Base-by-base conservation (phyloP, 2,797 vertebrate species). In the Macrochelys suwanniensis region DNA sequence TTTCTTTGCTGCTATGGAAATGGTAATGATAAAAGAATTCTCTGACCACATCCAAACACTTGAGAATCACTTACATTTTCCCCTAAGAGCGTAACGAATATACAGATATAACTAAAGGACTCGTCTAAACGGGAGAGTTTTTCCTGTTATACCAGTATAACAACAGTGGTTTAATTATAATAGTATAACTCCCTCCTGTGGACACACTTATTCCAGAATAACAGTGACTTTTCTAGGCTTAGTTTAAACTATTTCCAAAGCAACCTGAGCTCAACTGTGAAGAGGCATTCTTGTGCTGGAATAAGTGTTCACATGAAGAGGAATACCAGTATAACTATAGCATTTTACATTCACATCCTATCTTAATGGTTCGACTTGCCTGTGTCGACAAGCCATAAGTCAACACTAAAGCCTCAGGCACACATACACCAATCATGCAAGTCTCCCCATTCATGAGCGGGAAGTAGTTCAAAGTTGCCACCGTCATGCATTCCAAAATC, bases 1-100 rank as follows among this genome's bases (percentile, higher is more conserved):
- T 53, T 54, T 85, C 82, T 45, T 89, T 54, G 53, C 85, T 77
- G 7, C 47, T n/a, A 83, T 65, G 82, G 87, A 94, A 92, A 82
- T 61, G 37, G 90, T 82, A 85, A 84, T 84, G 47, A 88, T 5
- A 89, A 31, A 50, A 45, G 13, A 7, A 54, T 57, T 47, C 90
- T 82, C 82, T 50, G 65, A 88, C 81, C 45, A 84, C 78, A 59
- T 21, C 11, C 79, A 68, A 86, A 89, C 11, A 0, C 78, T 50
- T 54, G 9, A 49, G 81, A 21, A 78, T 16, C 2, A 2, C 28
- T 61, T 45, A 65, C 5, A 1, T 77, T 68, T 84, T 51, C 76
- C 76, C 87, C 7, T 13, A 1, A 53, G 0, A 5, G 5, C 15
- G 4, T 12, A 57, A 65, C 11, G 33, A 45, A 8, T 65, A 8